Base-by-base conservation (phyloP, 2,888 invertebrate genomes). In the Neuroscelio doddi region DNA sequence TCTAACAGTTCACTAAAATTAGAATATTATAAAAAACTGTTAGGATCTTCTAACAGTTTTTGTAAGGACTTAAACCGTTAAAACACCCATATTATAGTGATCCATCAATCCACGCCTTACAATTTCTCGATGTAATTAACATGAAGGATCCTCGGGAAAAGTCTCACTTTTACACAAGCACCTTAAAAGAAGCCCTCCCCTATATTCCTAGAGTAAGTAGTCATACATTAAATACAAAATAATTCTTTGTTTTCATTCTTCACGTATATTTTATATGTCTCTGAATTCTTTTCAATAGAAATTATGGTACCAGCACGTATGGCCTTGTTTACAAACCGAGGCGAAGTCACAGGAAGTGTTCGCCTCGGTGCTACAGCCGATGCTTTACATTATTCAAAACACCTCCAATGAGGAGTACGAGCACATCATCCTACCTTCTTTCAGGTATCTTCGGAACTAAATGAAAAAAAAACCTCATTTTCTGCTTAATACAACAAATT, bases 301-400 rank as follows among this genome's bases (percentile, higher is more conserved):
- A 93, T 87, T 97, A 47, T 93, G 96, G 89, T 97, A 95, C 88
- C 94, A 94, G 83, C 95, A 95, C 84, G 92, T 97, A 44, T 96
- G 97, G 93, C 96, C 96, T 27, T 91, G 92, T 73, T 87, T 98
- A 64, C 92, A 93, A 79, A 89, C 91, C 71, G 97, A 97, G 85
- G 90, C 96, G 86, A 90, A 90, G 77, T 90, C 92, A 16, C 91
- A 93, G 64, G 96, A 97, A 80, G 94, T 95, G 14, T 87, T 97
- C 68, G 93, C 95, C 0, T 91, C 95, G 0, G 95, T 93, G 5
- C 86, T 96, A 38, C 92, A 93, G 74, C 93, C 96, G 1, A 91
- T 95, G 65, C 88, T 96, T 71, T 92, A 91, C 83, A 89, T 96
- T 70, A 91, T 94, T 68, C 92, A 93, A 78, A 92, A 95, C 75